Conservation (phyloP, 2,113 vertebrate genomes). For the Cynopterus brachyotis region DNA sequence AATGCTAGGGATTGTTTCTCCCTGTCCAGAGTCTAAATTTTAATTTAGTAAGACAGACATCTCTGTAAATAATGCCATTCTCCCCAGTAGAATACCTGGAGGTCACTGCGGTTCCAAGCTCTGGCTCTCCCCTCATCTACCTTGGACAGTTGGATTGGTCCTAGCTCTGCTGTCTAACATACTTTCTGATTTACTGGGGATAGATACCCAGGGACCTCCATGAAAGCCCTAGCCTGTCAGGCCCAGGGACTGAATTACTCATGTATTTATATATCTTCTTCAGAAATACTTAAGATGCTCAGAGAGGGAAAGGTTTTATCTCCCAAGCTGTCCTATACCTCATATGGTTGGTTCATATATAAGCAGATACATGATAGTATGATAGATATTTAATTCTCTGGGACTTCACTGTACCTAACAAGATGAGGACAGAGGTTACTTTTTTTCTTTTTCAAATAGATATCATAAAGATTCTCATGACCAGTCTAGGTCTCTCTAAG, state of each 20-base stretch:
- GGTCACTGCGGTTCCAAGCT: background rate
- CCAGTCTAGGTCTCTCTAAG: background rate
- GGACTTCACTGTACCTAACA: background rate
- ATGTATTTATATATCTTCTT: background rate
- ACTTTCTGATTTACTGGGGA: background rate
- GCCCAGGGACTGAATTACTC: background rate
- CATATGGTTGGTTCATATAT: background rate
- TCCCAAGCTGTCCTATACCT: background rate
- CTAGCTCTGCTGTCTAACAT: background rate
- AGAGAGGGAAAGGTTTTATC: background rate
- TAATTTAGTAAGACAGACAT: conserved; percentile 3
- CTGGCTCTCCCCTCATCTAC: background rate
- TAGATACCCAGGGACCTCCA: background rate
- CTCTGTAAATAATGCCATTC: background rate
- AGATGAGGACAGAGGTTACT: background rate
- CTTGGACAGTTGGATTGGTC: background rate
- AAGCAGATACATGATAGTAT: background rate
- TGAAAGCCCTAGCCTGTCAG: background rate
- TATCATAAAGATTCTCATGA: background rate
- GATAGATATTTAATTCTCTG: conserved; percentile 31
- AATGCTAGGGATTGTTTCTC: background rate
- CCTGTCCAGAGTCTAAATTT: background rate
- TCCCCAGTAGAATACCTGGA: background rate
- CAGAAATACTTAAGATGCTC: background rate
- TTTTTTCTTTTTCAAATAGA: background rate